Conservation (phyloP, 2,797 vertebrate genomes). For the Taenioides sp. region DNA sequence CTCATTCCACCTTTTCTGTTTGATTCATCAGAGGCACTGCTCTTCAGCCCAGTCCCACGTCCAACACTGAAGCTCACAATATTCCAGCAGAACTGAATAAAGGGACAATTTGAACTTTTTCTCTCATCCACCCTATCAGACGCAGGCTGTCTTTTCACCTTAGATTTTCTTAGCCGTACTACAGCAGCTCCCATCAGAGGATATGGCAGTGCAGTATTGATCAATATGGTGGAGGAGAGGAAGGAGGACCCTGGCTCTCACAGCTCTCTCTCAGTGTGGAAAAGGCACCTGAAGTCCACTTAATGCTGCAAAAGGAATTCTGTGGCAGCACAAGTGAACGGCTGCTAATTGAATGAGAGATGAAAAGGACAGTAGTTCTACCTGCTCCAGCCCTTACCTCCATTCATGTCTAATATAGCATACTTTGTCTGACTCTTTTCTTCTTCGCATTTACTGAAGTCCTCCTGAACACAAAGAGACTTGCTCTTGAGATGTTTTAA, state of each 20-base stretch:
- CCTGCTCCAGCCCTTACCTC: slow-evolving; percentile 20
- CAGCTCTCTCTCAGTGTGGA: slow-evolving; percentile 50
- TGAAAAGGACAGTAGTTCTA: slow-evolving; percentile 63
- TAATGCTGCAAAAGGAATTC: slow-evolving; percentile 60
- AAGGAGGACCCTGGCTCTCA: slow-evolving; percentile 61
- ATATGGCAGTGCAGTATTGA: slow-evolving; percentile 75
- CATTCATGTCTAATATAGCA: slow-evolving; percentile 25
- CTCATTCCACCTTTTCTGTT: slow-evolving; percentile 67
- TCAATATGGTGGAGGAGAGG: slow-evolving; percentile 66
- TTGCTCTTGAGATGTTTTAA: slow-evolving; percentile 33
- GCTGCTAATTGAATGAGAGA: slow-evolving; percentile 70
- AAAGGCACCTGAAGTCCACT: slow-evolving; percentile 69
- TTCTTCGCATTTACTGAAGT: slow-evolving; percentile 31
- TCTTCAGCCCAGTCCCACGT: slow-evolving; percentile 52
- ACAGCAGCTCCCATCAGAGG: slow-evolving; percentile 72
- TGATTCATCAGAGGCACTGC: slow-evolving; percentile 55
- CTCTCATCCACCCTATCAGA: slow-evolving; percentile 62
- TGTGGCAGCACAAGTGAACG: slow-evolving; percentile 57
- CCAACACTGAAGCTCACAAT: slow-evolving; percentile 50
- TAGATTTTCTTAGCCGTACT: slow-evolving; percentile 66
- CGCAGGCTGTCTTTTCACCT: slow-evolving; percentile 66
- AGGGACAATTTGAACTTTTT: slow-evolving; percentile 79
- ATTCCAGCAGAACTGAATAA: slow-evolving; percentile 65
- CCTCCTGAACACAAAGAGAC: slow-evolving; percentile 37
- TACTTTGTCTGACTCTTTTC: slow-evolving; percentile 44